phyloP scores from a whole-genome alignment of 2,113 vertebrate genomes.

The Lutjanus erythropterus region DNA sequence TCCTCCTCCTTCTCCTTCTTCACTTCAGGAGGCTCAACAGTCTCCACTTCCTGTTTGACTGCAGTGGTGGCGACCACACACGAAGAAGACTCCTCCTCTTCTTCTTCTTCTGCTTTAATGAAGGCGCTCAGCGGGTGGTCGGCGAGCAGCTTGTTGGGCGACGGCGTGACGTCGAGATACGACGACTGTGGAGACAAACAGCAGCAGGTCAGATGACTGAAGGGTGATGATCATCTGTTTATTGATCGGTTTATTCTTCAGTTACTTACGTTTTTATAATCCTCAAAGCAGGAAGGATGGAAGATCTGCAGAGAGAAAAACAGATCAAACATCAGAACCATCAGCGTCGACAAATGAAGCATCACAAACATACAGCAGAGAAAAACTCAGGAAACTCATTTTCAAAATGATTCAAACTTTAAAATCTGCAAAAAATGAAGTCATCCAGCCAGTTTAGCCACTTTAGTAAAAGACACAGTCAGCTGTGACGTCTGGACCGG shows the following conservation, averaged over 20 bases:
- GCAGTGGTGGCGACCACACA: slow-evolving; percentile 48
- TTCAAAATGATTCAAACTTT: too few relatives aligned
- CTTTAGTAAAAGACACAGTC: too few relatives aligned
- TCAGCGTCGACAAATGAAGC: too few relatives aligned
- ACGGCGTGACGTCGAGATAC: slow-evolving; percentile 92
- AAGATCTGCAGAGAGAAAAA: slow-evolving; percentile 89
- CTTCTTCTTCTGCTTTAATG: slow-evolving; percentile 88
- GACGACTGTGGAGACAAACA: slow-evolving; percentile 85
- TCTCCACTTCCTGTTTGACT: slow-evolving; percentile 90
- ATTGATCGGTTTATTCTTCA: neutral
- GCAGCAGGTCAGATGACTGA: neutral
- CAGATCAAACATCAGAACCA: neutral
- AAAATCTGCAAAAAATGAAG: too few relatives aligned
- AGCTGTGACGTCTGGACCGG: too few relatives aligned
- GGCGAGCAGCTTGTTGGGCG: slow-evolving; percentile 92
- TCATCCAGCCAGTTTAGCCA: too few relatives aligned
- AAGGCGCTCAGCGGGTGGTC: slow-evolving; percentile 94
- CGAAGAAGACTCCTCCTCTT: slow-evolving; percentile 54
- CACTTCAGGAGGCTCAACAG: slow-evolving; percentile 48
- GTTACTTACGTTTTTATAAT: slow-evolving; percentile 97
- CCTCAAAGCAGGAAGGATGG: slow-evolving; percentile 97
- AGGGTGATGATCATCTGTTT: fast-evolving
- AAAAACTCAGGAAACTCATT: too few relatives aligned
- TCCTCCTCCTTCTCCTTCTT: slow-evolving; percentile 60
- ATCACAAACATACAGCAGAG: too few relatives aligned